A percentile compares a stretch with the other conserved stretches of the same genome.
phyloP scores from a whole-genome alignment of 2,797 vertebrate genomes.

The Bradypus variegatus region DNA sequence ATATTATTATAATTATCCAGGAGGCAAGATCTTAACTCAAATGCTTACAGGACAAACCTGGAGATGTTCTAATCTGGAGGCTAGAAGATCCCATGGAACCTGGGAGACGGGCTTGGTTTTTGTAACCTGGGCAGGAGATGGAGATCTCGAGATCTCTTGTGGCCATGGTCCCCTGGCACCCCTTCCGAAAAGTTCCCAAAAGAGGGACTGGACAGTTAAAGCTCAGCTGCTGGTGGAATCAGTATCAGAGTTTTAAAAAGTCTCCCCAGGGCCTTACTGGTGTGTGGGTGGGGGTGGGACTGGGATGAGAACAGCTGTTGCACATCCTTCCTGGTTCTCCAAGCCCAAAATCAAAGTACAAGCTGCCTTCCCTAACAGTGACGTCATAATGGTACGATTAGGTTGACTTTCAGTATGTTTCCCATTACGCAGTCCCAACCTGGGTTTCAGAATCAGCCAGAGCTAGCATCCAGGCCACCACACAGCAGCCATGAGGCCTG shows the following conservation, averaged over 20 bases:
- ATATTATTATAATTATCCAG: fast-evolving
- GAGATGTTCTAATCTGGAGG: neutral
- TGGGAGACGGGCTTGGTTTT: neutral
- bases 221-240: neutral
- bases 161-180: neutral
- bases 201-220: neutral
- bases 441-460: neutral
- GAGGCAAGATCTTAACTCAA: neutral
- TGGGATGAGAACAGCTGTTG: neutral
- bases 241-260: neutral
- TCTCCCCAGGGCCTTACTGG: too few species aligned
- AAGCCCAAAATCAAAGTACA: neutral
- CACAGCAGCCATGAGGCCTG: neutral
- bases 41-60: neutral
- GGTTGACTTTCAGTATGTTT: neutral
- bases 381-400: neutral
- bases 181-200: neutral
- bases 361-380: neutral
- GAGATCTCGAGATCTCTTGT: neutral
- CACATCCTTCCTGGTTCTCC: neutral
- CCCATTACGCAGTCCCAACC: neutral
- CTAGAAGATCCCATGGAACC: neutral
- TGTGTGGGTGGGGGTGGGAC: too few species aligned
- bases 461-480: neutral
- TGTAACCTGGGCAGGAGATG: neutral